A percentile compares a stretch with the other conserved stretches of the same genome.
Conservation (phyloP, 1,140 invertebrate species). For the Drosophila serrata region DNA sequence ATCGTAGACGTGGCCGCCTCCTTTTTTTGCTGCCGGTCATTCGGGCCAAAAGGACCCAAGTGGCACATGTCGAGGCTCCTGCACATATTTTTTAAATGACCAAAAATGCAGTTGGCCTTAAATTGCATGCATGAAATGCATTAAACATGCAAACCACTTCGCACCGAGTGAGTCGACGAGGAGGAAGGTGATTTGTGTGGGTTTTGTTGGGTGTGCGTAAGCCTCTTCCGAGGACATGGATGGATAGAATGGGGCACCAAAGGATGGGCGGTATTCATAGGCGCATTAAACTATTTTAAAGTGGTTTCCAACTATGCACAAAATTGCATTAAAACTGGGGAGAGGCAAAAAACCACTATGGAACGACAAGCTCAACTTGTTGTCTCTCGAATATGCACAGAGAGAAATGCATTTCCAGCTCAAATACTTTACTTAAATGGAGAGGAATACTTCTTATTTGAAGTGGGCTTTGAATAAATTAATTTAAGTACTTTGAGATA, state of each 20-base stretch:
- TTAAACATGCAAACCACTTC: conserved; percentile 62
- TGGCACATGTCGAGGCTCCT: conserved; percentile 58
- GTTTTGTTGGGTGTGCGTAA: conserved; percentile 36
- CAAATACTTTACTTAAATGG: neutral
- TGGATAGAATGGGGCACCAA: neutral
- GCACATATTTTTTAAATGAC: conserved; percentile 68
- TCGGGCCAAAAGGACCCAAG: conserved; percentile 48
- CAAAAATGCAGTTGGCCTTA: conserved; percentile 73
- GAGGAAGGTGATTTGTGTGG: conserved; percentile 28
- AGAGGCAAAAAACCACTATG: neutral
- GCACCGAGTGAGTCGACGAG: conserved; percentile 8
- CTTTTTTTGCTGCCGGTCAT: conserved; percentile 41
- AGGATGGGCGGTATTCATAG: conserved; percentile 5
- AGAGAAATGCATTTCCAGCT: neutral
- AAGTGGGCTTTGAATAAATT: neutral
- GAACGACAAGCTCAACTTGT: conserved; percentile 22
- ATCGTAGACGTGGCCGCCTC: conserved; percentile 14
- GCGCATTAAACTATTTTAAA: conserved; percentile 60
- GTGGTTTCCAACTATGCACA: conserved; percentile 55
- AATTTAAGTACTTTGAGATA: neutral
- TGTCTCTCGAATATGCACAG: conserved; percentile 19
- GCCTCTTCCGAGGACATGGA: neutral
- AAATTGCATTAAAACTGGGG: conserved; percentile 58
- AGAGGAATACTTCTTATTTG: neutral
- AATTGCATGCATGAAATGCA: conserved; percentile 77